These are phyloP conservation scores for Brachymystax lenok DNA, from an alignment of 2,797 vertebrate genomes.

Conservation along the genomic window DNA sequence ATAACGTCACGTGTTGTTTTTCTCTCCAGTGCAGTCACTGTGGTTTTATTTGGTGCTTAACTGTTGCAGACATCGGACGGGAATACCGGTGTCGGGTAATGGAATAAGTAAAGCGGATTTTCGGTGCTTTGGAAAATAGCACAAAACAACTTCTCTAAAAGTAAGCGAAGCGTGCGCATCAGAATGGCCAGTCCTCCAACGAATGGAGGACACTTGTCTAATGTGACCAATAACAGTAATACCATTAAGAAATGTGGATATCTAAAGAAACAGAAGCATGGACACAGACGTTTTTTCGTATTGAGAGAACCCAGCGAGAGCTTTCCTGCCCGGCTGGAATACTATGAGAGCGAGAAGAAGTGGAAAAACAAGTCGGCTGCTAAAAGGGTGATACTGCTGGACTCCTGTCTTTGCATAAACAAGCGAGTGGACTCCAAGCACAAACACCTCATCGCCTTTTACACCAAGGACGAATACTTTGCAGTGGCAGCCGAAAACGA, in stretches of 20 bases:
- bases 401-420: constrained; percentile 95
- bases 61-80: constrained; percentile 66
- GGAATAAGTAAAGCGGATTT: constrained; percentile 42
- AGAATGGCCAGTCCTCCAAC: constrained; percentile 88
- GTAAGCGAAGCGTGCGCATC: constrained; percentile 24
- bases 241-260: constrained; percentile 92
- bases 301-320: constrained; percentile 81
- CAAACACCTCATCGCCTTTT: constrained; percentile 96
- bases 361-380: constrained; percentile 92
- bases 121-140: constrained; percentile 17
- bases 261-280: constrained; percentile 94
- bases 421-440: constrained; percentile 97
- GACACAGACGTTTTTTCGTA: constrained; percentile 95
- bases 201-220: constrained; percentile 72
- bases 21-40: constrained; percentile 80
- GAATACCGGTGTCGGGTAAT: constrained; percentile 38
- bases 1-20: constrained; percentile 99
- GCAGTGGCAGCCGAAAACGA: constrained; percentile 95
- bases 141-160: constrained; percentile 35
- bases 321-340: constrained; percentile 87
- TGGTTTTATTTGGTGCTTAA: constrained; percentile 80
- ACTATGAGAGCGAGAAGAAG: constrained; percentile 98
- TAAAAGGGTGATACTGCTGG: constrained; percentile 89
- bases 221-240: constrained; percentile 68
- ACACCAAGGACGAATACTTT: constrained; percentile 97